Evolutionary conservation across 2,113 vertebrate species (phyloP).

Genomic region (Colistium nudipinnis): DNA sequence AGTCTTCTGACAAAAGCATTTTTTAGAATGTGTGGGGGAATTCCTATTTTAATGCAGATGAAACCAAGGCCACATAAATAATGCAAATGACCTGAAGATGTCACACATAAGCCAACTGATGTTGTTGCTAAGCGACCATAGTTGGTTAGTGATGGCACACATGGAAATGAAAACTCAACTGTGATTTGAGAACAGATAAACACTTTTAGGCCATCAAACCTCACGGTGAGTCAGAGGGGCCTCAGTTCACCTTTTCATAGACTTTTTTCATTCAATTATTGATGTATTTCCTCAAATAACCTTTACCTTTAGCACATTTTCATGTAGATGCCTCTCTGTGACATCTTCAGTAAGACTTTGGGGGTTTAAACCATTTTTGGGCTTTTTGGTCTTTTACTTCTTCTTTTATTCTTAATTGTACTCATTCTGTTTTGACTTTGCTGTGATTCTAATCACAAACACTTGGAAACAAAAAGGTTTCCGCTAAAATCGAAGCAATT

Average conservation of each 20-base stretch:
- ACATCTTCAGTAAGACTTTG: neutral
- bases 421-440: neutral
- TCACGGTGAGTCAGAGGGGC: too few relatives aligned
- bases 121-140: slow-evolving; percentile 69
- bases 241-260: too few relatives aligned
- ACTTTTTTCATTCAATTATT: slow-evolving; percentile 14
- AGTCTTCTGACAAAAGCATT: slow-evolving; percentile 10
- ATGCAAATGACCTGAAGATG: slow-evolving; percentile 69
- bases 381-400: neutral
- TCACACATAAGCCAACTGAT: slow-evolving; percentile 59
- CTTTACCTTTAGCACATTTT: slow-evolving; percentile 9
- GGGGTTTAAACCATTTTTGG: neutral
- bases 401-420: slow-evolving; percentile 8
- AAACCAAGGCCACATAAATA: slow-evolving; percentile 63
- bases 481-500: too few relatives aligned
- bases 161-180: slow-evolving; percentile 52
- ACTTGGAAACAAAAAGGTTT: too few relatives aligned
- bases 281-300: slow-evolving; percentile 22
- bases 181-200: slow-evolving; percentile 42
- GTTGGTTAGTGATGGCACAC: slow-evolving; percentile 48
- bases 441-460: neutral
- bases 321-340: slow-evolving; percentile 2
- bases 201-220: slow-evolving; percentile 9
- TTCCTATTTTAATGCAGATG: slow-evolving; percentile 48
- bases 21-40: too few relatives aligned